These are phyloP conservation scores for Hypanus sabinus DNA, from an alignment of 2,113 vertebrate species.

Conservation along the genomic window DNA sequence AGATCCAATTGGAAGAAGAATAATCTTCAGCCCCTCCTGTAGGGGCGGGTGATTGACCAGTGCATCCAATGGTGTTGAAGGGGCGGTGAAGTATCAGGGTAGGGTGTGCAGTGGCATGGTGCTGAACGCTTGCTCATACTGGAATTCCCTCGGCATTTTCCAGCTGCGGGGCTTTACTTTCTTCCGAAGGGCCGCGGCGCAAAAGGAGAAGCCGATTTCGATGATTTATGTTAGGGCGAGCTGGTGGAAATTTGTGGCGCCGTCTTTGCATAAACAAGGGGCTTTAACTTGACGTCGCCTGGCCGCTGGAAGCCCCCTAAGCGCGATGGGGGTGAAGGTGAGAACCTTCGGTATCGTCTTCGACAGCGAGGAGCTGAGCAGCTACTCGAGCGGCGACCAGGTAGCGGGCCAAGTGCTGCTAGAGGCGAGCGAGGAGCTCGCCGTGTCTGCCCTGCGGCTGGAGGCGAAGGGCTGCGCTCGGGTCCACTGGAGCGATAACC, in stretches of 20 bases:
- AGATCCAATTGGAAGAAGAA: background rate
- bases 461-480: conserved; percentile 56
- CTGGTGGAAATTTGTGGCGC: background rate
- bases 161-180: background rate
- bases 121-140: background rate
- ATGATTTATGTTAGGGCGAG: conserved; percentile 26
- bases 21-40: background rate
- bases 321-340: conserved; percentile 38
- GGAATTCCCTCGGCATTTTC: background rate
- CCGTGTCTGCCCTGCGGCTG: conserved; percentile 50
- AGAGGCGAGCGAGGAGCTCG: conserved; percentile 50
- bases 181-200: too few relatives aligned
- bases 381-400: conserved; percentile 55
- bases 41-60: background rate
- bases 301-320: too few relatives aligned
- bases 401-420: conserved; percentile 60
- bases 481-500: conserved; percentile 50
- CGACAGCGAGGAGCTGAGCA: conserved; percentile 48
- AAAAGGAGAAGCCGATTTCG: background rate
- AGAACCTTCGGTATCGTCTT: conserved; percentile 53
- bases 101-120: background rate
- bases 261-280: background rate
- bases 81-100: background rate
- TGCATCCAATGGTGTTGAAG: background rate
- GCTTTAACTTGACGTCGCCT: background rate